phyloP scores from a whole-genome alignment of 2,113 vertebrate genomes.

The Eublepharis macularius region DNA sequence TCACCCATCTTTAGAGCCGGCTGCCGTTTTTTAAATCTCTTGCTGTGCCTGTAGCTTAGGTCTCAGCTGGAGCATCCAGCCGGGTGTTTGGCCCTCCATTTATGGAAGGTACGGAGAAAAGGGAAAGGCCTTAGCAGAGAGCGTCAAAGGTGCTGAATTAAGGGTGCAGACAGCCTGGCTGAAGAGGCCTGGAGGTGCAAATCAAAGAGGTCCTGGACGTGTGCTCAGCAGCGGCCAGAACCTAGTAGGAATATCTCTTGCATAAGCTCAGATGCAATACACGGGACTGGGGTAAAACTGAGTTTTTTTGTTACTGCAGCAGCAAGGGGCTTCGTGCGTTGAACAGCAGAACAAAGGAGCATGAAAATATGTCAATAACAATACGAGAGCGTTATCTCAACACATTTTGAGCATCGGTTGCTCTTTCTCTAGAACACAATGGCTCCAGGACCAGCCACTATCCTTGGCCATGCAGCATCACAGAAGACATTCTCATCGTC shows the following conservation, averaged over 20 bases:
- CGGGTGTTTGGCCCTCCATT: background rate
- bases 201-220: background rate
- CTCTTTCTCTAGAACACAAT: too few relatives aligned
- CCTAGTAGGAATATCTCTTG: background rate
- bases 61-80: background rate
- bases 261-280: background rate
- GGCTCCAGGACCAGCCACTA: too few relatives aligned
- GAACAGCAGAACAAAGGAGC: too few relatives aligned
- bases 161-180: background rate
- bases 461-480: too few relatives aligned
- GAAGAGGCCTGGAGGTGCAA: background rate
- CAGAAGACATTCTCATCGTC: too few relatives aligned
- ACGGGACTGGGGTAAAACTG: background rate
- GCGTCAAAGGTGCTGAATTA: background rate
- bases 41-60: background rate
- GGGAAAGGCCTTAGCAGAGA: background rate
- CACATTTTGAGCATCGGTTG: too few relatives aligned
- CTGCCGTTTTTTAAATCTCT: conserved; percentile 47
- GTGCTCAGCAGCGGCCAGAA: background rate
- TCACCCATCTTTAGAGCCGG: conserved; percentile 17
- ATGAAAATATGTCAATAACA: too few relatives aligned
- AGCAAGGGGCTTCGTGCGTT: background rate
- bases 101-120: background rate
- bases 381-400: too few relatives aligned
- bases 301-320: background rate